A percentile compares a stretch with the other conserved stretches of the same genome.
phyloP scores from a whole-genome alignment of 2,797 vertebrate genomes.

The Mormyrus proboscirostris region DNA sequence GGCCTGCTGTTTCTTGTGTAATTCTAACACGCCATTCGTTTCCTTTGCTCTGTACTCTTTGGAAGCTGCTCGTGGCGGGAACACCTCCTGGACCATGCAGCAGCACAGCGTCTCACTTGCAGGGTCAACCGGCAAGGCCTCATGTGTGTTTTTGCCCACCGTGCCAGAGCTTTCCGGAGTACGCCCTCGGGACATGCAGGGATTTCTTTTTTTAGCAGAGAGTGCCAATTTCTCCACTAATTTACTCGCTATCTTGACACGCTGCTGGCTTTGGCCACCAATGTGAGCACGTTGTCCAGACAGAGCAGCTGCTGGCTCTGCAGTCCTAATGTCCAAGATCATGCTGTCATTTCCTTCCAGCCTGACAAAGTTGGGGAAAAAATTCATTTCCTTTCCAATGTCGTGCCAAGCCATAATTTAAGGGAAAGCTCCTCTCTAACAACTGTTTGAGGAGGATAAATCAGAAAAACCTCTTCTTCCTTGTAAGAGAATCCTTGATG shows the following conservation, averaged over 20 bases:
- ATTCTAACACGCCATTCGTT: not conserved
- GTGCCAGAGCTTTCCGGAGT: conserved; percentile 24
- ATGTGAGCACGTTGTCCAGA: conserved; percentile 48
- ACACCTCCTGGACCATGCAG: not conserved
- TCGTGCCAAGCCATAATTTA: conserved; percentile 49
- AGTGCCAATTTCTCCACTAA: conserved; percentile 43
- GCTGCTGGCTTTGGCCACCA: conserved; percentile 29
- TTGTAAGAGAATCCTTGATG: conserved; percentile 31
- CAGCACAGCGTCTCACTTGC: not conserved
- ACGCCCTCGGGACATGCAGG: conserved; percentile 33
- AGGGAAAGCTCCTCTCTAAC: conserved; percentile 37
- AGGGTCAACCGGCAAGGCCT: not conserved
- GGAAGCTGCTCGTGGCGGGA: not conserved
- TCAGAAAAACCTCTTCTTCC: conserved; percentile 25
- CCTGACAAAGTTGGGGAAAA: conserved; percentile 36
- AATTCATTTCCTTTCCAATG: conserved; percentile 36
- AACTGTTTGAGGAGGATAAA: conserved; percentile 41
- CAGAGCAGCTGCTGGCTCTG: conserved; percentile 43
- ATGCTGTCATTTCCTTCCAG: conserved; percentile 51
- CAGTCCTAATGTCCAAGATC: conserved; percentile 45
- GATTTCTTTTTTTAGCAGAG: conserved; percentile 40
- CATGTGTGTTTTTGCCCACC: conserved; percentile 32
- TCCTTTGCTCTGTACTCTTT: not conserved
- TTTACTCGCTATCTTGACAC: conserved; percentile 53
- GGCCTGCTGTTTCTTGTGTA: not conserved